Evolutionary conservation across 2,113 vertebrate species (phyloP).

Genomic region (Calonectris borealis): DNA sequence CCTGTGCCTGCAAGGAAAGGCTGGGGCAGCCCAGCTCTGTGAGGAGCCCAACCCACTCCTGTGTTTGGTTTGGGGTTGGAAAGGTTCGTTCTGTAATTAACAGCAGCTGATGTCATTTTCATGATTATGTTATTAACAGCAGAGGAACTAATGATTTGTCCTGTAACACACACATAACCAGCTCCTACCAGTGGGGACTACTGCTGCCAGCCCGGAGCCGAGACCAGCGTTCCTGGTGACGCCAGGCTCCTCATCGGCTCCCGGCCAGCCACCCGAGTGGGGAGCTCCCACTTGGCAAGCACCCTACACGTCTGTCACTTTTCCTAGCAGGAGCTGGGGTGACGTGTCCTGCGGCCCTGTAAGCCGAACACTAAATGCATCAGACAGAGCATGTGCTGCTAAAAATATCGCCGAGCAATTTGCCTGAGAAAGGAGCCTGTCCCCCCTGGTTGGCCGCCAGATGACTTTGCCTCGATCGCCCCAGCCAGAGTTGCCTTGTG

Average conservation of each 20-base stretch:
- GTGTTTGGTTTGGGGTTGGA: not conserved
- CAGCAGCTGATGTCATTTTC: not conserved
- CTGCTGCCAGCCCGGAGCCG: not conserved
- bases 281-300: not conserved
- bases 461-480: not conserved
- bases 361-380: not conserved
- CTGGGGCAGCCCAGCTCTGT: not conserved
- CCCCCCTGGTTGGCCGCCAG: not conserved
- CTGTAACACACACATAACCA: not conserved
- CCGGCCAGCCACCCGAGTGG: not conserved
- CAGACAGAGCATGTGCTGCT: conserved; percentile 11
- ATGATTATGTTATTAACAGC: not conserved
- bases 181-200: not conserved
- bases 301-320: not conserved
- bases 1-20: not conserved
- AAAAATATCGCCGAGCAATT: conserved; percentile 1
- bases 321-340: not conserved
- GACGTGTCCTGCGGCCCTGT: not conserved
- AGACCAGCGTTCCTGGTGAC: rapidly evolving
- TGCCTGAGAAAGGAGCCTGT: not conserved
- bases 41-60: not conserved
- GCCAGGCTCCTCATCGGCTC: not conserved
- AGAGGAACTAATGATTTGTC: not conserved
- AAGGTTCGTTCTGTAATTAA: not conserved
- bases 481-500: not conserved